A percentile compares a stretch with the other conserved stretches of the same genome.
Evolutionary conservation across 2,888 invertebrate species (phyloP).

Genomic region (Apamea epomidion): DNA sequence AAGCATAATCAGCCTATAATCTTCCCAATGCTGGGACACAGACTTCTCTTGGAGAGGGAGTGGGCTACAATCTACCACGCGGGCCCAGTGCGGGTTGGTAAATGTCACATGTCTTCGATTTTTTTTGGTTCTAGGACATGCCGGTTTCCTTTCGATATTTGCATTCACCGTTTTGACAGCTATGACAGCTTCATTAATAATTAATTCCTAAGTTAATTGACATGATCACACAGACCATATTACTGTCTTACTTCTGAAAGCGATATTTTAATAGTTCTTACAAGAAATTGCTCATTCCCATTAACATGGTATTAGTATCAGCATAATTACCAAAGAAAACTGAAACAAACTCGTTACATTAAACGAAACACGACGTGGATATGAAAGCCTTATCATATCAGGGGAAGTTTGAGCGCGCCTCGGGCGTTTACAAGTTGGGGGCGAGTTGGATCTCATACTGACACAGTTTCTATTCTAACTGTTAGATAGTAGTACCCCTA

Average conservation of each 20-base stretch:
- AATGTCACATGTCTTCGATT: background rate
- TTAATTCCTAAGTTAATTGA: background rate
- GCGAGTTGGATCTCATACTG: conserved; percentile 76
- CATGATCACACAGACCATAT: background rate
- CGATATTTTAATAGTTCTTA: conserved; percentile 19
- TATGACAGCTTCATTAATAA: too few relatives aligned
- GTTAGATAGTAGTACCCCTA: conserved; percentile 58
- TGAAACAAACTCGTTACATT: conserved; percentile 72
- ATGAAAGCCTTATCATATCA: conserved; percentile 78
- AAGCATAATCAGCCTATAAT: background rate
- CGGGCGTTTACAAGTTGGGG: conserved; percentile 75
- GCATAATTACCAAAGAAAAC: conserved; percentile 58
- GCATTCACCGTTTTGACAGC: background rate
- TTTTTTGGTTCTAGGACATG: background rate
- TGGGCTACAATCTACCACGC: background rate
- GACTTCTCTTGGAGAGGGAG: background rate
- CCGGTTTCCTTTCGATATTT: background rate
- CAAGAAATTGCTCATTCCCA: background rate
- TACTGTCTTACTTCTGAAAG: conserved; percentile 17
- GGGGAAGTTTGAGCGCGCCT: conserved; percentile 70
- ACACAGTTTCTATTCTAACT: conserved; percentile 76
- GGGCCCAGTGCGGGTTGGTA: background rate
- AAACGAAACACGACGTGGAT: conserved; percentile 70
- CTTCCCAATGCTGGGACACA: background rate
- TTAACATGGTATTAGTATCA: conserved; percentile 32